Evolutionary conservation across 2,888 invertebrate species (phyloP), one percentile per base, ranked within the genome.

Genomic region (Plagodis pulveraria): DNA sequence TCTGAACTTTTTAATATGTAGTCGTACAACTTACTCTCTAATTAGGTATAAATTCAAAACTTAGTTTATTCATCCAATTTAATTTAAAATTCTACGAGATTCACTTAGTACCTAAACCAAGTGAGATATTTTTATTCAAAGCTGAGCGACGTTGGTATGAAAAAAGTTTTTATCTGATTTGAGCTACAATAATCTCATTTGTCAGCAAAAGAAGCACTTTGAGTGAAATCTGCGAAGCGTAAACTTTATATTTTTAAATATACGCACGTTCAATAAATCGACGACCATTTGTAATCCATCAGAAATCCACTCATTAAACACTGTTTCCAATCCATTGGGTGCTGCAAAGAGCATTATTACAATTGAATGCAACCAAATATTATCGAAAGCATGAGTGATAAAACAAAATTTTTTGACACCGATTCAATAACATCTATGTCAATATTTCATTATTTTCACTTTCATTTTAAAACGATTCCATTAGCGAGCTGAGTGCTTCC

Each of bases 381-480:
- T 66, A 71, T 72, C 71, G 22, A 22, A 22, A 22, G 22, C 67
- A 60, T 65, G 52, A 69, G 56, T 77, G 77, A 81, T 79, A 80
- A 78, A 82, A 86, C 81, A 83, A 86, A 84, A 80, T 84, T 81
- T 80, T 80, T 81, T 72, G 70, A 10, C 73, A 73, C 76, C 75
- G 75, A 76, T 80, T 77, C 82, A 81, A 81, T 74, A 80, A 83
- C 80, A 78, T 77, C 81, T 80, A 82, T 85, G 87, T 87, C 87
- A 88, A 90, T 89, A 89, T 88, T 85, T 86, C 86, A 87, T 89
- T 87, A 87, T 88, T 86, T 88, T 88, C 84, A 78, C 84, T 87
- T 84, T 83, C 84, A 83, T 22, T 84, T 83, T 80, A 86, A 87
- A 87, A 81, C 79, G 82, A 78, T 65, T 83, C 87, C 86, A 88